phyloP scores from a whole-genome alignment of 1,140 invertebrate genomes.

The Ditylenchus dipsaci region DNA sequence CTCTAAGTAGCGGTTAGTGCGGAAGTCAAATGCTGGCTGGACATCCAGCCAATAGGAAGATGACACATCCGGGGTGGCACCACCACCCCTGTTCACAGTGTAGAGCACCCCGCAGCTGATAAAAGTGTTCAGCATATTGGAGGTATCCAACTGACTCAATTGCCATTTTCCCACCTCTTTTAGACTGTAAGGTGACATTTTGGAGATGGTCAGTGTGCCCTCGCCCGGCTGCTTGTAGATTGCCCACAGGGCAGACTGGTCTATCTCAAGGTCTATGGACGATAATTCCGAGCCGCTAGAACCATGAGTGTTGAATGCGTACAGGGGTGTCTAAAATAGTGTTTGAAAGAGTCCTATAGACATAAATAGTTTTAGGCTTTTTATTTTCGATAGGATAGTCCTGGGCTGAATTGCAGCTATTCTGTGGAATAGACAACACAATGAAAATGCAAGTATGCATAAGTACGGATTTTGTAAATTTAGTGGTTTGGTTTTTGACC shows the following conservation, averaged over 20 bases:
- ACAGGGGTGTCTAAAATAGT: slow-evolving; percentile 9
- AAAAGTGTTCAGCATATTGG: slow-evolving; percentile 14
- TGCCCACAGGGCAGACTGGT: slow-evolving; percentile 16
- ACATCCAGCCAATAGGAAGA: slow-evolving; percentile 2
- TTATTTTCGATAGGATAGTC: too few species aligned
- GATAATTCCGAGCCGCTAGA: not conserved
- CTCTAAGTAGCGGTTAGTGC: not conserved
- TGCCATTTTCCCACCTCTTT: slow-evolving; percentile 27
- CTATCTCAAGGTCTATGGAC: slow-evolving; percentile 23
- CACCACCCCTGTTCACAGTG: not conserved
- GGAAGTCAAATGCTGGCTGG: slow-evolving; percentile 16
- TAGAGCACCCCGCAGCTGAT: slow-evolving; percentile 18
- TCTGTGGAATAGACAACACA: too few species aligned
- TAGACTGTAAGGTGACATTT: slow-evolving; percentile 18
- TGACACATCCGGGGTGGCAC: not conserved
- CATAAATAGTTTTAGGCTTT: too few species aligned
- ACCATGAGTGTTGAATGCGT: not conserved
- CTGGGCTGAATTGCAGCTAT: too few species aligned
- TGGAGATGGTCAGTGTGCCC: slow-evolving; percentile 17
- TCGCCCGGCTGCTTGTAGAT: slow-evolving; percentile 11
- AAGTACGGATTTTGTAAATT: too few species aligned
- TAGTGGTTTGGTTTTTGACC: too few species aligned
- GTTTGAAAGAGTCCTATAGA: too few species aligned
- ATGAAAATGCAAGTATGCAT: too few species aligned
- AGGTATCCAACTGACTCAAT: not conserved